These are phyloP conservation scores for Microcebus ravelobensis DNA, from an alignment of 2,113 vertebrate species.

Conservation along the genomic window DNA sequence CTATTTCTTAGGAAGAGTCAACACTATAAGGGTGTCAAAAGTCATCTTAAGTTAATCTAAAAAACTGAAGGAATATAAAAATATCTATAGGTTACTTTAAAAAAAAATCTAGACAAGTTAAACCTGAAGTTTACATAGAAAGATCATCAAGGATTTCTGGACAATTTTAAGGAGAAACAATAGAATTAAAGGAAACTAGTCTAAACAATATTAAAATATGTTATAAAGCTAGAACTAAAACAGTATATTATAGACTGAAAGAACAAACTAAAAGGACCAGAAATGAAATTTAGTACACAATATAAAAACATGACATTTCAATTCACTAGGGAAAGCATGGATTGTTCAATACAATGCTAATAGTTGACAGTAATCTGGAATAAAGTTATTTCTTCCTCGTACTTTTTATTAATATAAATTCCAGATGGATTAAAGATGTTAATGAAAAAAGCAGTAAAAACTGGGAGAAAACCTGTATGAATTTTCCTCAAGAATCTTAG, in stretches of 20 bases:
- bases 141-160: neutral
- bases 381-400: neutral
- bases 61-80: neutral
- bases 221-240: neutral
- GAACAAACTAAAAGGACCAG: neutral
- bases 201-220: neutral
- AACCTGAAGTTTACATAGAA: neutral
- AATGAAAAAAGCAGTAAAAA: neutral
- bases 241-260: neutral
- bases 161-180: neutral
- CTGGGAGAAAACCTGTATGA: neutral
- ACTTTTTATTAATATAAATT: neutral
- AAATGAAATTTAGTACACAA: neutral
- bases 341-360: neutral
- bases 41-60: neutral
- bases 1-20: neutral
- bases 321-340: neutral
- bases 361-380: neutral
- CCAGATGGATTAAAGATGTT: neutral
- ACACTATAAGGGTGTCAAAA: neutral
- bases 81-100: neutral
- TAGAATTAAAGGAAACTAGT: neutral
- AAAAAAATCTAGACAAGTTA: neutral
- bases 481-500: neutral
- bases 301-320: neutral